These are phyloP conservation scores for Phasianus colchicus DNA, from an alignment of 2,113 vertebrate species.

Conservation along the genomic window DNA sequence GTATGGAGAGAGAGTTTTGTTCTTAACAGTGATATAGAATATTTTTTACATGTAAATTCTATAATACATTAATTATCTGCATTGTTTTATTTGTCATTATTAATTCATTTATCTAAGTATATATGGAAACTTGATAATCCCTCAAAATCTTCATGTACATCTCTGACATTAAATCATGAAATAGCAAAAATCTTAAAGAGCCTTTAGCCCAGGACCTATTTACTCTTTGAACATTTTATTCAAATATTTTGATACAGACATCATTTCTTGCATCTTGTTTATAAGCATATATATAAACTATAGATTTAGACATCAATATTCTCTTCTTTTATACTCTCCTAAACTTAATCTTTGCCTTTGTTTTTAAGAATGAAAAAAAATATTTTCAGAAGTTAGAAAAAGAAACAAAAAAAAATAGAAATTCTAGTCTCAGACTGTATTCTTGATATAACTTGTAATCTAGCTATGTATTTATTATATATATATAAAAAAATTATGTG, in stretches of 20 bases:
- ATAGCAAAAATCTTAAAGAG: background rate
- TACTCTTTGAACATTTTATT: background rate
- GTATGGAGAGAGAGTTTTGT: background rate
- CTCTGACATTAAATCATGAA: background rate
- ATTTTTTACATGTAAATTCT: background rate
- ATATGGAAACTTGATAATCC: background rate
- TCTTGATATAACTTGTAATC: constrained; percentile 34
- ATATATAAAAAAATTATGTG: too few relatives aligned
- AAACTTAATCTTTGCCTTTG: background rate
- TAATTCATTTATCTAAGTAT: background rate
- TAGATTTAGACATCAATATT: background rate
- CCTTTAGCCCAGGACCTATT: background rate
- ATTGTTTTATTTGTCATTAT: background rate
- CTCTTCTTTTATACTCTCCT: background rate
- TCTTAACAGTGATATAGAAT: background rate
- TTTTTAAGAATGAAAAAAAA: background rate
- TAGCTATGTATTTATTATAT: background rate
- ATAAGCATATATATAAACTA: background rate
- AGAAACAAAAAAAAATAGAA: background rate
- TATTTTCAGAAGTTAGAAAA: background rate
- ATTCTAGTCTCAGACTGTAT: background rate
- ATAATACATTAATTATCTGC: background rate
- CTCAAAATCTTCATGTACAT: background rate
- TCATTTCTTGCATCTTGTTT: background rate
- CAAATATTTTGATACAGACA: background rate